Conservation (phyloP, 2,797 vertebrate species). For the Crypturellus tataupa region DNA sequence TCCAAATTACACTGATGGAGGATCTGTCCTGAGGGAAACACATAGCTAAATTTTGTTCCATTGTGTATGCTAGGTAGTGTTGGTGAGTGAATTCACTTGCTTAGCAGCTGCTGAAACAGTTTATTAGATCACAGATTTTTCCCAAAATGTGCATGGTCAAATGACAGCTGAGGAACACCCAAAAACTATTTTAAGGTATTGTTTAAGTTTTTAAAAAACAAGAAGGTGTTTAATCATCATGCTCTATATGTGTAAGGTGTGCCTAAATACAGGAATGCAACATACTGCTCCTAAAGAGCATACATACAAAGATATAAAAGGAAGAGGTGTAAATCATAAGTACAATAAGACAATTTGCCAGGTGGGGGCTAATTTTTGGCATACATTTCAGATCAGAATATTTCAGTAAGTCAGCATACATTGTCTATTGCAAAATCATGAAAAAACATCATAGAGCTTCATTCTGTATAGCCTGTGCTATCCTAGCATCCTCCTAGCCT, state of each 20-base stretch:
- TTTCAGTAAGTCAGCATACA: background rate
- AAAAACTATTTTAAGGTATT: background rate
- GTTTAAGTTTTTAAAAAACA: background rate
- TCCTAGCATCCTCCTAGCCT: background rate
- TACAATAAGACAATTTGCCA: background rate
- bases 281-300: background rate
- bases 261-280: background rate
- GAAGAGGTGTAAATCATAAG: background rate
- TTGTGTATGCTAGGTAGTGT: background rate
- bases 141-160: background rate
- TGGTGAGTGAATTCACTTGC: background rate
- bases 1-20: background rate
- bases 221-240: background rate
- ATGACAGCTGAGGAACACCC: background rate
- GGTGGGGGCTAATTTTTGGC: background rate
- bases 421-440: background rate
- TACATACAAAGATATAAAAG: background rate
- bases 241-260: background rate
- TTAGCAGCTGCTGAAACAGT: background rate
- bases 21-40: background rate
- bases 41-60: background rate
- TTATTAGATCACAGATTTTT: background rate
- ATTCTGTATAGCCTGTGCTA: background rate
- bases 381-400: background rate
- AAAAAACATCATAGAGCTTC: background rate